phyloP scores from a whole-genome alignment of 2,888 invertebrate genomes.

The Oxycera nigricornis region DNA sequence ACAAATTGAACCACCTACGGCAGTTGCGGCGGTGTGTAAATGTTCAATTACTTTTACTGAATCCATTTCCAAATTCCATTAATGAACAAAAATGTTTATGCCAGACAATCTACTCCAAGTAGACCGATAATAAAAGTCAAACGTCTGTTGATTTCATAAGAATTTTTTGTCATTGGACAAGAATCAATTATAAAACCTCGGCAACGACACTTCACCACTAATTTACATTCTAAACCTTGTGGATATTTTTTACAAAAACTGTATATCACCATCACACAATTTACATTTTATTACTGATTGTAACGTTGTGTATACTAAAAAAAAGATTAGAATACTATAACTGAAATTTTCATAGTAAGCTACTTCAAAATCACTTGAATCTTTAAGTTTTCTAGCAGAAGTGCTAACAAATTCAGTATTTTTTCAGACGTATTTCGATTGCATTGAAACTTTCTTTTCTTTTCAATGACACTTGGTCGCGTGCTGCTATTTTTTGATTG shows the following conservation, averaged over 20 bases:
- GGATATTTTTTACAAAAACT: background rate
- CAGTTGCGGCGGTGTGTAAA: background rate
- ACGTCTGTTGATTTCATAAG: background rate
- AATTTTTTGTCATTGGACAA: background rate
- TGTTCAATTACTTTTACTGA: background rate
- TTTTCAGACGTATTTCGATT: background rate
- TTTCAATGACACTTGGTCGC: background rate
- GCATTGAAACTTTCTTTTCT: background rate
- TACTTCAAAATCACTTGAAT: background rate
- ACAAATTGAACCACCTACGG: background rate
- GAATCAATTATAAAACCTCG: background rate
- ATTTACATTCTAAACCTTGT: background rate
- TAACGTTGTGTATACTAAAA: background rate
- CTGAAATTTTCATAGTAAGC: background rate
- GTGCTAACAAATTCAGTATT: background rate
- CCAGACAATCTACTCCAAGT: background rate
- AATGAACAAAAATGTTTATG: conserved; percentile 5
- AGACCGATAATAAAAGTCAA: background rate
- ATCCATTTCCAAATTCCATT: background rate
- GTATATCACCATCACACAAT: background rate
- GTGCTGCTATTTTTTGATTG: background rate
- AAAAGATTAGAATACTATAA: background rate
- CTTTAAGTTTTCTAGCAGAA: background rate
- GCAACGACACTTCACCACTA: background rate
- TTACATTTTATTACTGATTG: background rate